Evolutionary conservation across 2,113 vertebrate genomes (phyloP).

Genomic region (Saimiri boliviensis): DNA sequence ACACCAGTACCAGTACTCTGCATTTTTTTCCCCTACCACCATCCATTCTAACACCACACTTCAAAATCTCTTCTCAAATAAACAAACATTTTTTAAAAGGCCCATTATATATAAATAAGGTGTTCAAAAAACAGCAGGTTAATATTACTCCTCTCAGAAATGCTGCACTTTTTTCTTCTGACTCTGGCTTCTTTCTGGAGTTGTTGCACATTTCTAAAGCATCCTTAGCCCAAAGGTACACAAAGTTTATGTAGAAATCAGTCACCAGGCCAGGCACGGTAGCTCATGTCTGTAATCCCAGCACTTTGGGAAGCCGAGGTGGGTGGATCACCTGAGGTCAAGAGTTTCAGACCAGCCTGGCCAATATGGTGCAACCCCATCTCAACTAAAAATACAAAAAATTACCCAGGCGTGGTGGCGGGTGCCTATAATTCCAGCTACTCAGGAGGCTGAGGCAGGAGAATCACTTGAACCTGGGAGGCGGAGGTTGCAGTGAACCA

Average conservation of each 20-base stretch:
- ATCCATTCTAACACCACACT: not conserved
- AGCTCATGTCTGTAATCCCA: too few relatives aligned
- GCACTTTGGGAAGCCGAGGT: too few relatives aligned
- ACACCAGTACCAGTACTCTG: not conserved
- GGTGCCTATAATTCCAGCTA: too few relatives aligned
- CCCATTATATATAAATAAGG: not conserved
- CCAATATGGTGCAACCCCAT: too few relatives aligned
- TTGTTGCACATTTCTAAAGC: not conserved
- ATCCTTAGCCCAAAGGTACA: not conserved
- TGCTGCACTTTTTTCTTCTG: not conserved
- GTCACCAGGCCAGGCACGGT: not conserved
- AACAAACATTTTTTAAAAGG: not conserved
- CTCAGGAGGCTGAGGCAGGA: too few relatives aligned
- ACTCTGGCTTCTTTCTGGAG: too few relatives aligned
- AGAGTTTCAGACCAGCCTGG: too few relatives aligned
- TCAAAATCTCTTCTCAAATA: slow-evolving; percentile 44
- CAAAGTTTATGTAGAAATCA: not conserved
- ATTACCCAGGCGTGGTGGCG: too few relatives aligned
- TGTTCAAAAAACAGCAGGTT: slow-evolving; percentile 38
- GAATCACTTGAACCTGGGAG: too few relatives aligned
- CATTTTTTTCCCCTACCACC: not conserved
- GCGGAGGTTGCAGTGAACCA: too few relatives aligned
- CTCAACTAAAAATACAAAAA: too few relatives aligned
- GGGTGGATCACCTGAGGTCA: too few relatives aligned
- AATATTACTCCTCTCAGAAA: not conserved